These are phyloP conservation scores for Chinchilla lanigera DNA, from an alignment of 2,113 vertebrate species.

Conservation along the genomic window DNA sequence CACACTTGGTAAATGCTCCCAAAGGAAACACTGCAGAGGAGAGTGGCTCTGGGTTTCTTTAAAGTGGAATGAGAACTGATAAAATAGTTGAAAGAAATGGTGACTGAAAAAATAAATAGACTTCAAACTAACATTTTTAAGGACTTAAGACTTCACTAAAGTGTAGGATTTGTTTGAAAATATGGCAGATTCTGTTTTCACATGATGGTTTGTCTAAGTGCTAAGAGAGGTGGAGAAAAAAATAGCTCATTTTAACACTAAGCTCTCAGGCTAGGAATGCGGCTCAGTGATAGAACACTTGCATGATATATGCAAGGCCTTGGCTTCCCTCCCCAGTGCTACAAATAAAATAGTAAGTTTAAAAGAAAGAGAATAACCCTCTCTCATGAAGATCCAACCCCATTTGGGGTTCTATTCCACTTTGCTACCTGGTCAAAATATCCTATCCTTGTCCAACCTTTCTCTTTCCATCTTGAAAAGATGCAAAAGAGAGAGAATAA, in stretches of 20 bases:
- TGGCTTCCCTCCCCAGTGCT: neutral
- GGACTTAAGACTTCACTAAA: neutral
- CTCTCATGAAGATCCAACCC: neutral
- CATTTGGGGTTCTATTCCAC: neutral
- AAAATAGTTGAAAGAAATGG: slow-evolving; percentile 14
- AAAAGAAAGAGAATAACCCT: neutral
- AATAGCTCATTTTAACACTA: neutral
- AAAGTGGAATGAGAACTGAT: slow-evolving; percentile 12
- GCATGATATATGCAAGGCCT: neutral
- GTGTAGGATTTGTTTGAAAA: slow-evolving; percentile 47
- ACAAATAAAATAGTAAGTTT: neutral
- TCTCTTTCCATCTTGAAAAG: no score
- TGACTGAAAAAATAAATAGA: neutral
- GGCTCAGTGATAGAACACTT: neutral
- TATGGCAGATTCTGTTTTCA: neutral
- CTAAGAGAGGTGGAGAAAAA: neutral
- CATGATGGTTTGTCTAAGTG: neutral
- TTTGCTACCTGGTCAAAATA: neutral
- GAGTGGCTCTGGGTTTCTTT: slow-evolving; percentile 16
- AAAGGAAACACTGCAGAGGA: neutral
- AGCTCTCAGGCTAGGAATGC: neutral
- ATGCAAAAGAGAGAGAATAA: neutral
- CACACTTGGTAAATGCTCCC: neutral
- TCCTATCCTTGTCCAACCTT: neutral
- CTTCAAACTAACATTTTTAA: slow-evolving; percentile 11